Evolutionary conservation across 1,140 invertebrate species (phyloP).

Genomic region (Copidosoma floridanum): DNA sequence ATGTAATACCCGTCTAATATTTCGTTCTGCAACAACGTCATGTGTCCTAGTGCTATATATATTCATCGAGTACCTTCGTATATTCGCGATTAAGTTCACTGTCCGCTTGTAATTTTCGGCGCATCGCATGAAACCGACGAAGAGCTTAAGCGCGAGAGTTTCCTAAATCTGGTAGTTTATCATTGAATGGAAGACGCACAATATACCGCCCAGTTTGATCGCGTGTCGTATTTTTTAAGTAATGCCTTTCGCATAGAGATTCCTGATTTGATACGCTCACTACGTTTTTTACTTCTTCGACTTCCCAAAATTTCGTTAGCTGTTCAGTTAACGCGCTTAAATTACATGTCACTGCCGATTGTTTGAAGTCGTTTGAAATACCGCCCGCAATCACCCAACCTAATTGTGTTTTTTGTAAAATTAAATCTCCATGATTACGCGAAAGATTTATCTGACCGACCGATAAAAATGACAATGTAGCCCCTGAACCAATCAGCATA

Average conservation of each 20-base stretch:
- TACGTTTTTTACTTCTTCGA: no score
- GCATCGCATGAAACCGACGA: neutral
- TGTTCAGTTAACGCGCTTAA: no score
- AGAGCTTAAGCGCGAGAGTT: neutral
- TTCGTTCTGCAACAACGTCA: neutral
- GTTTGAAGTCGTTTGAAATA: neutral
- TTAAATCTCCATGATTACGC: neutral
- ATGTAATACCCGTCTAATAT: neutral
- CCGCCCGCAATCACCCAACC: slow-evolving; percentile 12
- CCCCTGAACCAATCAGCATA: slow-evolving; percentile 17
- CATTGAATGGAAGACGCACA: neutral
- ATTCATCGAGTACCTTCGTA: no score
- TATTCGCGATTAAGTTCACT: no score
- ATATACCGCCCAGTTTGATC: neutral
- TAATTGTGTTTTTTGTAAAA: slow-evolving; percentile 14
- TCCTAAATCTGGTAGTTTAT: neutral
- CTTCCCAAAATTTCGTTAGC: no score
- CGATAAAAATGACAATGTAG: slow-evolving; percentile 18
- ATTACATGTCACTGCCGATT: neutral
- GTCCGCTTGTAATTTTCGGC: no score
- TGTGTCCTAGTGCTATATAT: neutral
- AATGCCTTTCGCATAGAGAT: no score
- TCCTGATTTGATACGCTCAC: no score
- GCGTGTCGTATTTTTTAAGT: no score
- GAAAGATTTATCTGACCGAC: slow-evolving; percentile 20